Evolutionary conservation across 2,888 invertebrate species (phyloP).

Genomic region (Scaeva pyrastri): DNA sequence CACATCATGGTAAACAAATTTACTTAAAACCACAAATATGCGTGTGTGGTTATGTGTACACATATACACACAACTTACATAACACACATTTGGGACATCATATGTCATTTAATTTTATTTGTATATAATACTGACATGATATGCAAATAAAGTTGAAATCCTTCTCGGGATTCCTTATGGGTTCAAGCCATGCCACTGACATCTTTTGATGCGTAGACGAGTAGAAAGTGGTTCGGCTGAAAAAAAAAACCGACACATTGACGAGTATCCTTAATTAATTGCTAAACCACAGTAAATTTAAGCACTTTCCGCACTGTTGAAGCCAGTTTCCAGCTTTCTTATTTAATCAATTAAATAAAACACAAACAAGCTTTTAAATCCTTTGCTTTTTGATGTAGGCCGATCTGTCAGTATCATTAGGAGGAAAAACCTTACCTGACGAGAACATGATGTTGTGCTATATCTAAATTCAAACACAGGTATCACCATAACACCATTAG

Average conservation of each 20-base stretch:
- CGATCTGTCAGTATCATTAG: no score
- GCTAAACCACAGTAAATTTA: constrained; percentile 16
- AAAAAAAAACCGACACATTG: constrained; percentile 10
- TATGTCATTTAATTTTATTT: constrained; percentile 1
- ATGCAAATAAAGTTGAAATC: constrained; percentile 3
- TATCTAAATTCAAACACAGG: constrained; percentile 6
- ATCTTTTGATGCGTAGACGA: background rate
- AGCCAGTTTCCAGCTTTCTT: background rate
- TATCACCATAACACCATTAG: constrained; percentile 12
- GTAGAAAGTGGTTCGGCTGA: constrained; percentile 4
- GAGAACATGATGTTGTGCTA: constrained; percentile 13
- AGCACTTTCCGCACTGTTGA: constrained; percentile 17
- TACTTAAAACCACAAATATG: constrained; percentile 52
- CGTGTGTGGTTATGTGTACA: background rate
- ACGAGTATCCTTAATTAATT: constrained; percentile 19
- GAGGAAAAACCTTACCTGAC: background rate
- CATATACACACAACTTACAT: background rate
- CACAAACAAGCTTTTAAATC: no score
- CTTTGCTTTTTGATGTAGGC: no score
- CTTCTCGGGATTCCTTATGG: background rate
- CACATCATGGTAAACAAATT: constrained; percentile 39
- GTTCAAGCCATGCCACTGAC: background rate
- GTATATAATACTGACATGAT: constrained; percentile 18
- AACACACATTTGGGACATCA: background rate
- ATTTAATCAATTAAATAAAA: no score